Base-by-base conservation (phyloP, 30 jellyfish, hydroid and myxozoan genomes). In the Cassiopea xamachana region DNA sequence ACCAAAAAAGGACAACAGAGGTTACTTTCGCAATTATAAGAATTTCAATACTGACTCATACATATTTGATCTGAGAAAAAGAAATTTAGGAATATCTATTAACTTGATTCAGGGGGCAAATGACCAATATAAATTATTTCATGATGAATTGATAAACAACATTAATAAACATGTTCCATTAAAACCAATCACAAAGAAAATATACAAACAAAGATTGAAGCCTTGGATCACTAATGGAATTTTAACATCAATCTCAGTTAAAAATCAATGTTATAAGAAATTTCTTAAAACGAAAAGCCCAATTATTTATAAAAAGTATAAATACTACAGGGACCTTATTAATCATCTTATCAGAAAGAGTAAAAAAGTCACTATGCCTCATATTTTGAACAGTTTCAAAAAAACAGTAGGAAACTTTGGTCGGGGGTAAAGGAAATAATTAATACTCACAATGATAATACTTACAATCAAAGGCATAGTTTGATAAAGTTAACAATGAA, bases 191-290 rank as follows among this genome's bases (percentile, higher is more conserved):
- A 16, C 81, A 3, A 71, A 49, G 46, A 77, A 83, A 67, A 62
- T 50, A 62, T n/a, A 77, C 17, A 82, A 90, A 83, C 93, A 90
- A 82, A 69, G 77, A 62, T 46, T 49, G 27, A 90, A 90, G 70
- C 97, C 97, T 50, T 90, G 94, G 97, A 90, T 90, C 16, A 82
- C 90, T 82, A 87, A 90, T 17, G 88, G 87, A 46, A 90, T 82
- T 18, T 59, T 90, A 10, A 83, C 74, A 27, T 86, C 93, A 58
- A 86, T 86, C 82, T 86, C 93, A 67, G 60, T 86, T 6, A 86
- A 86, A 60, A 72, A 85, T 46, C 73, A 71, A 86, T 18, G 1
- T 44, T 86, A 86, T 71, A 86, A 86, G 48, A 86, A 86, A 61
- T 43, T 86, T 46, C 83, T 75, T 2, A 75, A 86, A 75, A 69